Evolutionary conservation across 2,113 vertebrate genomes (phyloP).

Genomic region (Nestor notabilis): DNA sequence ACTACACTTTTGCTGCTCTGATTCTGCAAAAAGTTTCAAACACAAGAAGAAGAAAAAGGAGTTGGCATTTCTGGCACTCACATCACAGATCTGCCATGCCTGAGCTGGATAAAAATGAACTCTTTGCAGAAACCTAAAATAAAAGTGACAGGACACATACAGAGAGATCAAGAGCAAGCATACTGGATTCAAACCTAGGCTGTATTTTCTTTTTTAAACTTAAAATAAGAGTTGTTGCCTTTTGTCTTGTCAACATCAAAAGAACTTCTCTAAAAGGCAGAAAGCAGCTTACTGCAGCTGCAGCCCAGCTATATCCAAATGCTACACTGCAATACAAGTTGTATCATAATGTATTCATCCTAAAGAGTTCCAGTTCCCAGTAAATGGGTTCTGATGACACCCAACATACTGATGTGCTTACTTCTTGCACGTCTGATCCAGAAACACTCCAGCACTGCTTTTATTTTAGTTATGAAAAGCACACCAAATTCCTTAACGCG

Average conservation of each 20-base stretch:
- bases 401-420: background rate
- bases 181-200: background rate
- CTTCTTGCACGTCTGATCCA: background rate
- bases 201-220: background rate
- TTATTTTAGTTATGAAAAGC: background rate
- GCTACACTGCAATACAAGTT: background rate
- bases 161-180: background rate
- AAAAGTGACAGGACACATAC: background rate
- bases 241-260: slow-evolving; percentile 19
- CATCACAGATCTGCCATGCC: background rate
- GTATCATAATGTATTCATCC: background rate
- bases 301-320: background rate
- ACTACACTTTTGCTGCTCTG: background rate
- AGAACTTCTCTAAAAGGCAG: background rate
- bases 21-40: background rate
- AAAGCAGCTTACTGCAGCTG: background rate
- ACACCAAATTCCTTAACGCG: background rate
- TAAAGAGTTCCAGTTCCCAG: background rate
- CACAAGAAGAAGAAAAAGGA: background rate
- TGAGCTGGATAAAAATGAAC: slow-evolving; percentile 8
- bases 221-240: background rate
- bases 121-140: background rate
- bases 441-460: background rate
- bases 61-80: slow-evolving; percentile 9
- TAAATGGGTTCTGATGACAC: background rate